Evolutionary conservation across 2,113 vertebrate species (phyloP).

Genomic region (Coryphaenoides rupestris): DNA sequence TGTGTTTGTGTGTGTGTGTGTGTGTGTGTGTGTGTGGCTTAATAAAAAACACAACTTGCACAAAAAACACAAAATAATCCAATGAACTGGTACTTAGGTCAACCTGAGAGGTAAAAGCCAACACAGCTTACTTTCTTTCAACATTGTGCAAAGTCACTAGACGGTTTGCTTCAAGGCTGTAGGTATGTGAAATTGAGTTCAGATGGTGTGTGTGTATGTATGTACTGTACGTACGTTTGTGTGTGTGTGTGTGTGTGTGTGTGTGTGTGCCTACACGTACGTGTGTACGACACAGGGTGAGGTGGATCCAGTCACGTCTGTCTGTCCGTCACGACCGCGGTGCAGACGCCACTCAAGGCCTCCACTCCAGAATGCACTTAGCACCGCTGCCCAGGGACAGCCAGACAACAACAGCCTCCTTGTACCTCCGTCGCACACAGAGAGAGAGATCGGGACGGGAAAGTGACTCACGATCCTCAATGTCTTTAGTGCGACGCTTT

Average conservation of each 20-base stretch:
- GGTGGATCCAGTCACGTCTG: conserved; percentile 47
- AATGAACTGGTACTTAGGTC: conserved; percentile 22
- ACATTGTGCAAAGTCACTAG: conserved; percentile 55
- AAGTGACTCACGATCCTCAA: conserved; percentile 7
- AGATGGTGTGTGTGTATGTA: conserved; percentile 4
- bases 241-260: conserved; percentile 9
- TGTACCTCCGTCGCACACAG: conserved; percentile 35
- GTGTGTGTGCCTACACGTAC: conserved; percentile 4
- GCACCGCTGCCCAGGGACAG: conserved; percentile 27
- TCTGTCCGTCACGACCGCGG: conserved; percentile 39
- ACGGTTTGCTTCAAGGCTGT: conserved; percentile 36
- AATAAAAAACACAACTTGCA: too few relatives aligned
- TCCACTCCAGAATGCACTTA: conserved; percentile 49
- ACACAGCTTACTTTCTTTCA: conserved; percentile 52
- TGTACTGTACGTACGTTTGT: conserved; percentile 41
- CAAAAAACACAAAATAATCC: not conserved
- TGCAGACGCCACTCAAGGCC: conserved; percentile 18
- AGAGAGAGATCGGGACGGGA: too few relatives aligned
- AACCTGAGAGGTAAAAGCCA: conserved; percentile 32
- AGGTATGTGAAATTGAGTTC: too few relatives aligned
- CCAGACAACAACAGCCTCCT: conserved; percentile 14
- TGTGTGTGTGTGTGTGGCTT: too few relatives aligned
- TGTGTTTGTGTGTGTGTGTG: too few relatives aligned
- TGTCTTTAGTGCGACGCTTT: conserved; percentile 1
- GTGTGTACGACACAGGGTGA: conserved; percentile 10